Conservation (phyloP, 2,797 vertebrate genomes). For the Argya squamiceps region DNA sequence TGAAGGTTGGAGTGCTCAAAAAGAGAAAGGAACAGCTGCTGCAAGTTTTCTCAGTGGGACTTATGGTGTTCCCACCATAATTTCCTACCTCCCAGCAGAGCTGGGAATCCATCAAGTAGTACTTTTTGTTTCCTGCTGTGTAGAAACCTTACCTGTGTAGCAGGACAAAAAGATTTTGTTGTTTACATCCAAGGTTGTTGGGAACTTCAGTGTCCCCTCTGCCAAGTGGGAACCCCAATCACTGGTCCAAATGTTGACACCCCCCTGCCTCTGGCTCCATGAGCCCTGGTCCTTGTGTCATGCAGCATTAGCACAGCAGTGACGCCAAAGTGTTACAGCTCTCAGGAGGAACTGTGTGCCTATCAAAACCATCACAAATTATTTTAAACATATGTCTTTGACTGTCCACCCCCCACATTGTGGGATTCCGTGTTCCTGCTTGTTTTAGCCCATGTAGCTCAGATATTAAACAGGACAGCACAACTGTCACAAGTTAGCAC, state of each 20-base stretch:
- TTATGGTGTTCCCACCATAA: not conserved
- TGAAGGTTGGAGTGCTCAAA: not conserved
- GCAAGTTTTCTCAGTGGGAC: not conserved
- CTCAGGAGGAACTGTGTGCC: not conserved
- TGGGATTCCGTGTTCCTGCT: not conserved
- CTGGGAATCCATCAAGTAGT: not conserved
- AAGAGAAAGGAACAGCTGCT: not conserved
- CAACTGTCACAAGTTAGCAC: not conserved
- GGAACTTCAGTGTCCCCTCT: not conserved
- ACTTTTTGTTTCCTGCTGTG: not conserved
- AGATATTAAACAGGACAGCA: not conserved
- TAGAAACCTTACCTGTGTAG: not conserved
- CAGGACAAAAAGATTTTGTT: not conserved
- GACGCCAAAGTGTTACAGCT: not conserved
- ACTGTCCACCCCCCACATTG: rapidly evolving
- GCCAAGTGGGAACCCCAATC: not conserved
- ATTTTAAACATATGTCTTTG: not conserved
- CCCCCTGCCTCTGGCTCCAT: not conserved
- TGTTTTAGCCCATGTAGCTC: not conserved
- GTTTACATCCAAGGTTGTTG: not conserved
- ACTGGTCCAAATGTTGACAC: rapidly evolving
- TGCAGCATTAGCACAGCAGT: not conserved
- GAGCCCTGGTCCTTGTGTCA: too few relatives aligned
- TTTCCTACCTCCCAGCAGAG: not conserved
- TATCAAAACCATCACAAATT: not conserved